These are phyloP conservation scores for Rhyacichthys aspro DNA, from an alignment of 2,797 vertebrate genomes.

Conservation along the genomic window DNA sequence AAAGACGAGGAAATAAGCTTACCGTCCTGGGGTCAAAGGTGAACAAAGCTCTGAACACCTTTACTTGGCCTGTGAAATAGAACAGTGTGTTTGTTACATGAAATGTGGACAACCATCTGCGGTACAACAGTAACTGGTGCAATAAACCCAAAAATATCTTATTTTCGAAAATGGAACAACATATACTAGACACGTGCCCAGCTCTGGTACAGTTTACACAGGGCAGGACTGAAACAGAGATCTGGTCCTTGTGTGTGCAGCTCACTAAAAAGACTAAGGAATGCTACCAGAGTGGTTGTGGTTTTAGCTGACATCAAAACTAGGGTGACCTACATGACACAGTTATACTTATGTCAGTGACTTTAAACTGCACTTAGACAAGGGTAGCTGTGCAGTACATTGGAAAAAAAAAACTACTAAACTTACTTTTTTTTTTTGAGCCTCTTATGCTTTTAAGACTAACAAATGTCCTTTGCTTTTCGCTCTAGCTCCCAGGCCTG, in stretches of 20 bases:
- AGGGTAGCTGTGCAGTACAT: too few species aligned
- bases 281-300: too few species aligned
- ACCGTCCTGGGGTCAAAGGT: constrained; percentile 97
- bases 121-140: too few species aligned
- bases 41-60: constrained; percentile 94
- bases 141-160: not conserved
- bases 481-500: not conserved
- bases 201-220: not conserved
- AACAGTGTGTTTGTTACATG: constrained; percentile 16
- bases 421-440: not conserved
- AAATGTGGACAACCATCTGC: too few species aligned
- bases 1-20: constrained; percentile 56
- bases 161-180: not conserved
- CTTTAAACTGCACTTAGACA: too few species aligned
- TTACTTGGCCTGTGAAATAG: constrained; percentile 88
- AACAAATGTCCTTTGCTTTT: not conserved
- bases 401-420: too few species aligned
- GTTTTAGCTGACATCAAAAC: too few species aligned
- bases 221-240: constrained; percentile 5
- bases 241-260: constrained; percentile 7
- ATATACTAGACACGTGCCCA: not conserved
- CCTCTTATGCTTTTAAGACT: not conserved
- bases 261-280: constrained; percentile 11
- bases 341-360: too few species aligned
- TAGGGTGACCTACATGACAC: too few species aligned